Evolutionary conservation across 2,113 vertebrate genomes (phyloP), one percentile per base, ranked within the genome.

Genomic region (Arvicanthis niloticus): DNA sequence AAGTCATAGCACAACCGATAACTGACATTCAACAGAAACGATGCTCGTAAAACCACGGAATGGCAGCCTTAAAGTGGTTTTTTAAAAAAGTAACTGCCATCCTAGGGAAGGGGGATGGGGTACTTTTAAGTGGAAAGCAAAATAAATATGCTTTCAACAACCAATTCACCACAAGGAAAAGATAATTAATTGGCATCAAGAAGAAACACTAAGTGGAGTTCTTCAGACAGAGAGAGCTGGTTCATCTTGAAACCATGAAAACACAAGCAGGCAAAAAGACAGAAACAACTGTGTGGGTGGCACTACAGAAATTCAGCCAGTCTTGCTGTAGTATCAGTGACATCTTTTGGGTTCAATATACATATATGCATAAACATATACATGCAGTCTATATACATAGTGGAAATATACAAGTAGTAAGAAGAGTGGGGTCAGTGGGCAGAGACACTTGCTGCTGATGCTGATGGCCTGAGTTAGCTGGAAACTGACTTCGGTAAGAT

Each of bases 131-230:
- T 88, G 37, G 22, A 92, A 93, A 16, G 12, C 16, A 88, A 91
- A 90, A 92, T 91, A 92, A 84, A 82, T n/a, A 90, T 65, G 94
- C 78, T 80, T 93, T 88, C 48, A 84, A 78, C 48, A 84, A 78
- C 48, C 70, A 90, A 92, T 80, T 78, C 80, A 68, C 91, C 95
- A 45, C 34, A 91, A 91, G 26, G 51, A 31, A 77, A 94, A 40
- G 85, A 91, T 29, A 87, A 62, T 75, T 60, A 60, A 88, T 56
- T 73, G 86, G 68, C 53, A 96, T 42, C 42, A 70, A 37, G 67
- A 89, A 86, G 58, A 81, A 88, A 95, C 31, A 82, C n/a, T 68
- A 70, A 80, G 88, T n/a, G n/a, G 42, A 68, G 24, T 82, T 95
- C 34, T 96, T 91, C 53, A 68, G 68, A 85, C 4, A 91, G 45